Conservation (phyloP, 1,140 invertebrate species). For the Papilio glaucus region DNA sequence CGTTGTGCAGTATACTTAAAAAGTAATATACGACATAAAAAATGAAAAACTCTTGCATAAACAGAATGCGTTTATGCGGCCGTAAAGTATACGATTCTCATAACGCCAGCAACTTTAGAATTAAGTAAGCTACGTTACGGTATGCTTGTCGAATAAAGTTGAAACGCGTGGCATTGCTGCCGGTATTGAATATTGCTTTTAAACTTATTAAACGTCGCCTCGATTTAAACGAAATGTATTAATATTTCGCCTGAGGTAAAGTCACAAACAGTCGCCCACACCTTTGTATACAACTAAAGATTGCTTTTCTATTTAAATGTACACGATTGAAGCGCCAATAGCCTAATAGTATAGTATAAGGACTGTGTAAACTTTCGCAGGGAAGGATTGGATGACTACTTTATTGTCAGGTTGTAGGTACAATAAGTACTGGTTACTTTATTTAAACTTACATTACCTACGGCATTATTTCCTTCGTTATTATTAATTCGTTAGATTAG, state of each 20-base stretch:
- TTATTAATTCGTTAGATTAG: too few relatives aligned
- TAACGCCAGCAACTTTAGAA: conserved; percentile 67
- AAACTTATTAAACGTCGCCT: neutral
- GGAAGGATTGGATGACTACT: too few relatives aligned
- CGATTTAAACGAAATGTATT: neutral
- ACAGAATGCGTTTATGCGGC: conserved; percentile 53
- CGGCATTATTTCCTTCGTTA: too few relatives aligned
- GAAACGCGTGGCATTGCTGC: neutral
- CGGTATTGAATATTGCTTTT: conserved; percentile 13
- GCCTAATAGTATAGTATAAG: too few relatives aligned
- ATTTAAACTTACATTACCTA: too few relatives aligned
- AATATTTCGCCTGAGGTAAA: neutral
- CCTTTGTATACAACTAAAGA: neutral
- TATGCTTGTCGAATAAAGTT: conserved; percentile 33
- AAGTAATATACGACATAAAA: neutral
- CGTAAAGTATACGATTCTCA: conserved; percentile 72
- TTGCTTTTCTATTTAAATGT: neutral
- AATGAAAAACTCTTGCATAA: neutral
- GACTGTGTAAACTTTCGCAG: too few relatives aligned
- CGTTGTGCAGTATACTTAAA: neutral
- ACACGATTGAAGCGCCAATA: too few relatives aligned
- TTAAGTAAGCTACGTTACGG: conserved; percentile 57
- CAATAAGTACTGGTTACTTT: too few relatives aligned
- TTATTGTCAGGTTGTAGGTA: too few relatives aligned
- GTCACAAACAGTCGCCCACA: neutral